These are phyloP conservation scores for Achlya flavicornis DNA, from an alignment of 2,888 invertebrate genomes.

Conservation along the genomic window DNA sequence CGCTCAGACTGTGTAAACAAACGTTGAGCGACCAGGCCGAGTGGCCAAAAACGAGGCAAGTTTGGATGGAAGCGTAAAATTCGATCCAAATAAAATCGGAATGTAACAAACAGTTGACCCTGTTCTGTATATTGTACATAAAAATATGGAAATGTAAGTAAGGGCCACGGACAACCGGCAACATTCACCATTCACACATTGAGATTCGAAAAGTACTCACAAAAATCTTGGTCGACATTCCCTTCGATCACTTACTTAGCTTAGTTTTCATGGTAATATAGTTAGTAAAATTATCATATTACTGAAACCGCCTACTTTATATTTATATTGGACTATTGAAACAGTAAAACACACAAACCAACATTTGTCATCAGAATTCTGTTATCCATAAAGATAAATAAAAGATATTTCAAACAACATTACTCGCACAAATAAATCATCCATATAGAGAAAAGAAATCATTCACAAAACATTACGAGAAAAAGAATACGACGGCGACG, in stretches of 20 bases:
- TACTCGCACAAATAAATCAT: background rate
- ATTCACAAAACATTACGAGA: conserved; percentile 11
- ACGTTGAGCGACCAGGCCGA: too few species aligned
- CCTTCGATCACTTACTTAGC: too few species aligned
- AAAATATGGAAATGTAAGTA: background rate
- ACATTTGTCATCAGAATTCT: background rate
- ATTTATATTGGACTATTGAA: too few species aligned
- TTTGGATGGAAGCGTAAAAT: background rate
- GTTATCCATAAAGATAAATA: background rate
- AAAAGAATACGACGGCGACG: conserved; percentile 6
- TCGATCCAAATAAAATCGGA: background rate
- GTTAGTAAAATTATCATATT: too few species aligned
- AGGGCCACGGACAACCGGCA: background rate
- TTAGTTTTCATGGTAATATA: too few species aligned
- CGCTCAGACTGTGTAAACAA: too few species aligned
- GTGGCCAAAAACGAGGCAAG: too few species aligned
- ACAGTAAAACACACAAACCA: too few species aligned
- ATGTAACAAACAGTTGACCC: background rate
- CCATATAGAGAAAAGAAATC: background rate
- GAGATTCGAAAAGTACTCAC: background rate
- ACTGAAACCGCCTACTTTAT: too few species aligned
- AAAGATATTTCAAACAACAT: background rate
- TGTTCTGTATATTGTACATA: background rate
- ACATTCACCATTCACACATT: background rate
- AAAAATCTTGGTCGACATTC: background rate